Evolutionary conservation across 2,888 invertebrate species (phyloP).

Genomic region (Leptogaster cylindrica): DNA sequence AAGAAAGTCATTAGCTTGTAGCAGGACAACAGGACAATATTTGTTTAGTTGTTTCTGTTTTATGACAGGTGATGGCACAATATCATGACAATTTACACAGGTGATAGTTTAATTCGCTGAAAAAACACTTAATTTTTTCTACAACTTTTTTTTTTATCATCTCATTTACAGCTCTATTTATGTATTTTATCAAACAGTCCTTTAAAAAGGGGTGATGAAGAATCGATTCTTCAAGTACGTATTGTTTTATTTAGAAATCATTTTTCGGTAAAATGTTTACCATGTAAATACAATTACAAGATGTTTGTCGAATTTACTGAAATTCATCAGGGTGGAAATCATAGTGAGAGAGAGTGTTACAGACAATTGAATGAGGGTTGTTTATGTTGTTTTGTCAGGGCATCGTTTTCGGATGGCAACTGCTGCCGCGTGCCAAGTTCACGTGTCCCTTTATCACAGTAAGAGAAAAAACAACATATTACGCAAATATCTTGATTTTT

Average conservation of each 20-base stretch:
- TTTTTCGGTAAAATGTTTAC: conserved; percentile 20
- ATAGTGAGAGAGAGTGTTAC: too few species aligned
- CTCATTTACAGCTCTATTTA: too few species aligned
- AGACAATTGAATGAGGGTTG: neutral
- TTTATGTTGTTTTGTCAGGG: neutral
- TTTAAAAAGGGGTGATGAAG: too few species aligned
- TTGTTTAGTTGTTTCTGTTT: too few species aligned
- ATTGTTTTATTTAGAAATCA: neutral
- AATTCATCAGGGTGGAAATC: conserved; percentile 1
- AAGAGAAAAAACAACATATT: conserved; percentile 25
- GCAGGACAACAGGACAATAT: too few species aligned
- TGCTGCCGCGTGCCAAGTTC: conserved; percentile 30
- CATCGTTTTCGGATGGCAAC: neutral
- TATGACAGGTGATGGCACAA: too few species aligned
- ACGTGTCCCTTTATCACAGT: conserved; percentile 22
- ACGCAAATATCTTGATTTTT: conserved; percentile 26
- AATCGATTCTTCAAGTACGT: neutral
- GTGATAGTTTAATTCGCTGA: neutral
- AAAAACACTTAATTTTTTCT: too few species aligned
- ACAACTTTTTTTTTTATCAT: too few species aligned
- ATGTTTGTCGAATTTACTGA: conserved; percentile 27
- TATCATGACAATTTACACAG: too few species aligned
- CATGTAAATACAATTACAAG: conserved; percentile 22
- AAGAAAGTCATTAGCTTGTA: conserved; percentile 3
- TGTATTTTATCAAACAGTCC: too few species aligned